Evolutionary conservation across 2,113 vertebrate genomes (phyloP), one percentile per base, ranked within the genome.

Genomic region (Ranitomeya imitator): DNA sequence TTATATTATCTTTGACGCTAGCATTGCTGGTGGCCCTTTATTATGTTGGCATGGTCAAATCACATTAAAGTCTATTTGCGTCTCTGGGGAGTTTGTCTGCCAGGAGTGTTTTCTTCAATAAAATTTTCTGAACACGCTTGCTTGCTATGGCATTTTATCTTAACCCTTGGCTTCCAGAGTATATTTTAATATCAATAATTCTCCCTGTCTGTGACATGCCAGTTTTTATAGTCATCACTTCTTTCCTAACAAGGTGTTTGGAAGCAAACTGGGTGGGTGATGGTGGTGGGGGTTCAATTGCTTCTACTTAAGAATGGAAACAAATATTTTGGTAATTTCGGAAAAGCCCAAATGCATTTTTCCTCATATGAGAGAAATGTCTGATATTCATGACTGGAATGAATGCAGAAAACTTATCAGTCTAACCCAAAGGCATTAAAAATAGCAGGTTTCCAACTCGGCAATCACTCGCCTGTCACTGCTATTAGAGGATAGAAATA

Each of bases 101-200:
- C 78, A 88, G 86, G 82, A 82, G 65, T 60, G 55, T 88, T 81
- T 81, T 82, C 55, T 88, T 81, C 79, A 82, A 88, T 82, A 82
- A 60, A 21, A 59, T 82, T 51, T 57, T 23, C 78, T 60, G 78
- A 55, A 67, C 79, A 51, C 10, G 15, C 15, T 31, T n/a, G 55
- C 79, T 88, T 21, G 54, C 79, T 37, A 52, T 23, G 16, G 65
- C 67, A 26, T 65, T 59, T 65, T 52, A 81, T 74, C 23, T 74
- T 88, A 82, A 88, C 79, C 79, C 86, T 61, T 26, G 10, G 12
- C 60, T 55, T n/a, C 14, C 76, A 65, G 45, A 19, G 9, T 60
- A 65, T 57, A 74, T 31, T 45, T 31, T 61, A 13, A 71, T n/a
- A 51, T 12, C 19, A 26, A 52, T 54, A 83, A 31, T 5, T 81